Percentiles rank a stretch among this genome's conserved stretches.
These are phyloP conservation scores for Horisme vitalbata DNA, from an alignment of 2,888 invertebrate species.

Conservation along the genomic window DNA sequence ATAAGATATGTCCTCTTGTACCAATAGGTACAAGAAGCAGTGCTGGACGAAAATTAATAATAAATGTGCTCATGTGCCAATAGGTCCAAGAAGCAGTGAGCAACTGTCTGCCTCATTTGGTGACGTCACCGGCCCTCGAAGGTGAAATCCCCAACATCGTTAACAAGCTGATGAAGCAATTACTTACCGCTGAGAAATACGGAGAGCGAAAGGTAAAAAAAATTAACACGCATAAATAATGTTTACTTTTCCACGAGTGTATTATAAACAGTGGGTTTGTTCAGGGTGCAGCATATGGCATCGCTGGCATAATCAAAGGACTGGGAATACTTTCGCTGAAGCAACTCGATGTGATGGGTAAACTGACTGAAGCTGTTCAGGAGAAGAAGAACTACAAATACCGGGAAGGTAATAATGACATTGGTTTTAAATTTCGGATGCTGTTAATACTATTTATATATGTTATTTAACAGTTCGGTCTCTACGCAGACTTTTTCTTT, in stretches of 20 bases:
- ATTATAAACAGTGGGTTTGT: conserved; percentile 1
- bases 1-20: no score
- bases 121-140: conserved; percentile 91
- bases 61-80: neutral
- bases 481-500: no score
- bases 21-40: no score
- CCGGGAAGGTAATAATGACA: conserved; percentile 87
- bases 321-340: conserved; percentile 97
- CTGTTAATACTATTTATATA: no score
- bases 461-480: no score
- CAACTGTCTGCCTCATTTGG: conserved; percentile 96
- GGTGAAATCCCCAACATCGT: conserved; percentile 95
- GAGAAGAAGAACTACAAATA: conserved; percentile 98
- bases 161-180: conserved; percentile 91
- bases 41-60: no score
- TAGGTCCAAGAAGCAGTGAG: conserved; percentile 98
- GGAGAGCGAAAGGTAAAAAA: conserved; percentile 86
- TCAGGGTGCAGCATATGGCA: conserved; percentile 97
- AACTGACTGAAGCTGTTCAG: conserved; percentile 95
- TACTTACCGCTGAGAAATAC: conserved; percentile 95
- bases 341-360: conserved; percentile 97
- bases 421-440: neutral
- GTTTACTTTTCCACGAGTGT: no score
- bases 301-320: conserved; percentile 98
- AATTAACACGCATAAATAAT: neutral